A percentile compares a stretch with the other conserved stretches of the same genome.
phyloP scores from a whole-genome alignment of 2,888 invertebrate genomes.

The Eristalis pertinax region DNA sequence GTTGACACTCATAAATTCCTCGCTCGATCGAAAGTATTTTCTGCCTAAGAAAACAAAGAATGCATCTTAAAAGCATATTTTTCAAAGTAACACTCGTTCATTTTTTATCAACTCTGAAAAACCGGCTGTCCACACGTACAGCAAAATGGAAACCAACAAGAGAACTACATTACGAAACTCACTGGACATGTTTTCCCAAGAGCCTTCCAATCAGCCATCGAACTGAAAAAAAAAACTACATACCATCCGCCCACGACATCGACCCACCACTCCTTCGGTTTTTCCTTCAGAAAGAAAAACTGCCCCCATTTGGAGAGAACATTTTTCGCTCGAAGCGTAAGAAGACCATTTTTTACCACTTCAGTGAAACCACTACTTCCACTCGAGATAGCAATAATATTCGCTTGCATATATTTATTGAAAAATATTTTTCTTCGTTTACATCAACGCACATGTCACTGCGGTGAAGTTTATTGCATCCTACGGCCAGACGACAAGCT shows the following conservation, averaged over 20 bases:
- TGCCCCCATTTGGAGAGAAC: constrained; percentile 5
- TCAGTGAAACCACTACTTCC: not conserved
- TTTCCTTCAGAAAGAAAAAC: not conserved
- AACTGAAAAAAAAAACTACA: constrained; percentile 1
- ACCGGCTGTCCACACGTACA: not conserved
- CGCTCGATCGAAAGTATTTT: no score
- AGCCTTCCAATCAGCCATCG: constrained; percentile 23
- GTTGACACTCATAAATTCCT: no score
- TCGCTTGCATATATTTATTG: constrained; percentile 63
- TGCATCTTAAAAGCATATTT: not conserved
- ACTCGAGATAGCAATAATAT: constrained; percentile 1
- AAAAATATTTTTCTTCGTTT: constrained; percentile 70
- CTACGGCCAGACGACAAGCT: constrained; percentile 62
- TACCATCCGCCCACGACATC: not conserved
- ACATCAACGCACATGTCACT: constrained; percentile 61
- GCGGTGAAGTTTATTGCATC: constrained; percentile 66
- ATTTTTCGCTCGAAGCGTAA: constrained; percentile 21
- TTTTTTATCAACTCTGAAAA: not conserved
- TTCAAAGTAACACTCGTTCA: not conserved
- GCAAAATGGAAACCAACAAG: constrained; percentile 15
- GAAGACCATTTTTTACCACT: constrained; percentile 3
- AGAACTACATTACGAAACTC: constrained; percentile 45
- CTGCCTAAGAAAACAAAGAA: not conserved
- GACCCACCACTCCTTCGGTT: no score
- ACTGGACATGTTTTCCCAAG: constrained; percentile 18